These are phyloP conservation scores for Pangasius sanitwongsei DNA, from an alignment of 2,797 vertebrate species.

Conservation along the genomic window DNA sequence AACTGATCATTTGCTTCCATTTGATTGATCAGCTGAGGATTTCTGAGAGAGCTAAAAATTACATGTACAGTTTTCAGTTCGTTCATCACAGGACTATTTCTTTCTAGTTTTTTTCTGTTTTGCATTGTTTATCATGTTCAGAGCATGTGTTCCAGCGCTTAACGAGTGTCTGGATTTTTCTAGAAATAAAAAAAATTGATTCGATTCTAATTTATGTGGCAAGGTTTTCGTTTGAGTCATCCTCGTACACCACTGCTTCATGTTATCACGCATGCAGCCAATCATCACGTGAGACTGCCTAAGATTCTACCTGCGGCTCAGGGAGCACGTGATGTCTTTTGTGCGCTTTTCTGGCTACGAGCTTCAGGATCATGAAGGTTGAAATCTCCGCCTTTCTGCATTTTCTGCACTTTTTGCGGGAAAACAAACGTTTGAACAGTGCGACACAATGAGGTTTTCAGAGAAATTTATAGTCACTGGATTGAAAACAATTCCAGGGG, in stretches of 20 bases:
- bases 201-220: not conserved
- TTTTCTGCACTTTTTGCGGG: not conserved
- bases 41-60: not conserved
- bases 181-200: not conserved
- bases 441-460: not conserved
- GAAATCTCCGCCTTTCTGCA: not conserved
- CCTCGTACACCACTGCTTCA: too few species aligned
- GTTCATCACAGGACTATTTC: too few species aligned
- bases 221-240: not conserved
- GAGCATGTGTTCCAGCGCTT: too few species aligned
- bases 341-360: not conserved
- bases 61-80: too few species aligned
- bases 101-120: not conserved
- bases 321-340: not conserved
- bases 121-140: not conserved
- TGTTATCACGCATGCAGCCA: too few species aligned
- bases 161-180: not conserved
- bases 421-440: not conserved
- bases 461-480: not conserved
- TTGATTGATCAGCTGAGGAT: not conserved
- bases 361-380: not conserved
- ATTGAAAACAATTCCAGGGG: not conserved
- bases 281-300: too few species aligned
- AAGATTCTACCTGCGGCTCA: too few species aligned
- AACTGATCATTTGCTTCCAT: not conserved